Evolutionary conservation across 2,113 vertebrate species (phyloP).

Genomic region (Zeus faber): DNA sequence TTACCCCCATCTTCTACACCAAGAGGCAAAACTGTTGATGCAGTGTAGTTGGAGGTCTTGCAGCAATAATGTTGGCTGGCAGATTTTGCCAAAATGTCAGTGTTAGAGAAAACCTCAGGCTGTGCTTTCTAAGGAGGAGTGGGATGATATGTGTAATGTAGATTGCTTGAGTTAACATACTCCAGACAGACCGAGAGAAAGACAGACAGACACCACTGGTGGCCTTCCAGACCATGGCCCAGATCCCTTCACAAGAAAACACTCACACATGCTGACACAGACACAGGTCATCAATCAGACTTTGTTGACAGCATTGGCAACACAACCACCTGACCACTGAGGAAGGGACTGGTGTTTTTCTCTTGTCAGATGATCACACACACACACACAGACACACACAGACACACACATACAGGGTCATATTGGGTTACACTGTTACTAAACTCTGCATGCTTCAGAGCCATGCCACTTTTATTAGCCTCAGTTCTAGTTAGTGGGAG

Average conservation of each 20-base stretch:
- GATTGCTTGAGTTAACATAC: slow-evolving; percentile 35
- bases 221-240: background rate
- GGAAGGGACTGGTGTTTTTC: slow-evolving; percentile 12
- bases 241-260: background rate
- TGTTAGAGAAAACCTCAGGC: slow-evolving; percentile 7
- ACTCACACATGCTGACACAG: slow-evolving; percentile 6
- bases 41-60: too few relatives aligned
- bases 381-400: background rate
- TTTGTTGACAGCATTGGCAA: slow-evolving; percentile 31
- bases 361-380: slow-evolving; percentile 38
- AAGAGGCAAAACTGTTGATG: too few relatives aligned
- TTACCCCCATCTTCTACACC: too few relatives aligned
- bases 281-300: slow-evolving; percentile 15
- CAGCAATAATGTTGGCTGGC: too few relatives aligned
- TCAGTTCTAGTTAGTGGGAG: too few relatives aligned
- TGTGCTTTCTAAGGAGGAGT: too few relatives aligned
- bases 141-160: too few relatives aligned
- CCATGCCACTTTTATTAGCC: slow-evolving; percentile 5
- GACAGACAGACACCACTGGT: slow-evolving; percentile 14
- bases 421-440: background rate
- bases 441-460: background rate
- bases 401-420: slow-evolving; percentile 4
- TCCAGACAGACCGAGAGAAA: slow-evolving; percentile 12
- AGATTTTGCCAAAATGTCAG: slow-evolving; percentile 13
- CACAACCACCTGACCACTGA: slow-evolving; percentile 41